Base-by-base conservation (phyloP, 1,140 invertebrate genomes). In the Pogonomyrmex barbatus region DNA sequence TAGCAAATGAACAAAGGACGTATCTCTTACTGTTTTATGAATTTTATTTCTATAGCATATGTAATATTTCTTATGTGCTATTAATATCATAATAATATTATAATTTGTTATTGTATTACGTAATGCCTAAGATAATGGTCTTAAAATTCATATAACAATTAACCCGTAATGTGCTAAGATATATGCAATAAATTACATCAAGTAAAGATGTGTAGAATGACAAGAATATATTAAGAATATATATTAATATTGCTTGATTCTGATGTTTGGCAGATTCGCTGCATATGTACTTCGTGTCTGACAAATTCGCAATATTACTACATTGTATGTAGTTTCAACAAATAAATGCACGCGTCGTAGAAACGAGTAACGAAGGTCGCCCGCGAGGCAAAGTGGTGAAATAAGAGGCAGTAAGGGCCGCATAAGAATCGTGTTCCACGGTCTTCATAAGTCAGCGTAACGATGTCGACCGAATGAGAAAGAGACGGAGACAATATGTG, bases 401-500 rank as follows among this genome's bases (percentile, higher is more conserved):
- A 88, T 88, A 88, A 88, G 85, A 88, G 75, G 71, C 76, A 60
- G 84, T 73, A 79, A 88, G 75, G 75, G 87, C 83, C 83, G 75
- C 70, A 86, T 86, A 86, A 88, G 87, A 88, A 88, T 88, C 83
- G 87, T 88, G 86, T 86, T 88, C 83, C 83, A 86, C 84, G 84
- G 75, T 88, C 87, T 88, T 88, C 87, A 88, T 88, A 88, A 88
- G 87, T 88, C 87, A 88, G 87, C 87, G 87, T 86, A 86, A 88
- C 87, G 83, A 88, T 86, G 87, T 76, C 87, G 87, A 81, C 87
- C 87, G 84, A 88, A 86, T 85, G 87, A 79, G 83, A 86, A 88
- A 81, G 86, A 87, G 42, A 85, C 56, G 65, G 63, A 68, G 73
- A 84, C 62, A 33, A 45, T 52, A 9, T 24, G 36, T 12, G 24